A percentile compares a stretch with the other conserved stretches of the same genome.
phyloP scores from a whole-genome alignment of 1,140 invertebrate genomes.

The Tenebrio molitor region DNA sequence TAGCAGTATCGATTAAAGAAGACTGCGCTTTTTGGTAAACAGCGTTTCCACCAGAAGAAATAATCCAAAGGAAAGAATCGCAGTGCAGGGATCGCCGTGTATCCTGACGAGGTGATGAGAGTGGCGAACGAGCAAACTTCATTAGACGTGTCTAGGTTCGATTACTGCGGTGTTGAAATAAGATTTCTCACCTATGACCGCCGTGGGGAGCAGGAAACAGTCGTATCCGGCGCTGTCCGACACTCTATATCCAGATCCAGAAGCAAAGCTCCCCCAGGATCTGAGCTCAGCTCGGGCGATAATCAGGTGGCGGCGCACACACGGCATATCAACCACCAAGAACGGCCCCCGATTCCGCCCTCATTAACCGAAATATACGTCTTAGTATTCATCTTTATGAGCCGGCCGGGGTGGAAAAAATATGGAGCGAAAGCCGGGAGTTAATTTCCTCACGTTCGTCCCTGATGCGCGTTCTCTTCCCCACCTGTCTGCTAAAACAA shows the following conservation, averaged over 20 bases:
- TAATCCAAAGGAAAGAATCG: neutral
- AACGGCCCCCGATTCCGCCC: neutral
- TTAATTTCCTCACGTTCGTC: slow-evolving; percentile 38
- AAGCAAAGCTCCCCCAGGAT: slow-evolving; percentile 51
- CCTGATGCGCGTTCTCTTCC: slow-evolving; percentile 18
- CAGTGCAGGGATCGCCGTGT: neutral
- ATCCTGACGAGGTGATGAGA: slow-evolving; percentile 48
- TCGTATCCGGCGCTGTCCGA: slow-evolving; percentile 34
- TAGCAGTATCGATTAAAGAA: too few species aligned
- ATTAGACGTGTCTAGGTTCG: slow-evolving; percentile 58
- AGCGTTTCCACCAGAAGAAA: neutral
- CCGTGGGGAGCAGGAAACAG: slow-evolving; percentile 45
- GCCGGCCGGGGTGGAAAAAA: neutral
- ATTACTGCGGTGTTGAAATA: slow-evolving; percentile 56
- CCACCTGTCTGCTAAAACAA: slow-evolving; percentile 47
- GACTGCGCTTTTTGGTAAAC: too few species aligned
- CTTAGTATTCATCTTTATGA: slow-evolving; percentile 22
- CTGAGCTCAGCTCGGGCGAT: slow-evolving; percentile 51
- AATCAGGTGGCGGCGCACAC: slow-evolving; percentile 37
- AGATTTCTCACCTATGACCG: slow-evolving; percentile 58
- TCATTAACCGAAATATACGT: slow-evolving; percentile 23
- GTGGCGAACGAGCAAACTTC: slow-evolving; percentile 52
- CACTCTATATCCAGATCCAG: slow-evolving; percentile 43
- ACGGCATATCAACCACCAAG: slow-evolving; percentile 19
- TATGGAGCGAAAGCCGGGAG: slow-evolving; percentile 11